Conservation (phyloP, 2,113 vertebrate genomes). For the Cyanocitta stelleri region DNA sequence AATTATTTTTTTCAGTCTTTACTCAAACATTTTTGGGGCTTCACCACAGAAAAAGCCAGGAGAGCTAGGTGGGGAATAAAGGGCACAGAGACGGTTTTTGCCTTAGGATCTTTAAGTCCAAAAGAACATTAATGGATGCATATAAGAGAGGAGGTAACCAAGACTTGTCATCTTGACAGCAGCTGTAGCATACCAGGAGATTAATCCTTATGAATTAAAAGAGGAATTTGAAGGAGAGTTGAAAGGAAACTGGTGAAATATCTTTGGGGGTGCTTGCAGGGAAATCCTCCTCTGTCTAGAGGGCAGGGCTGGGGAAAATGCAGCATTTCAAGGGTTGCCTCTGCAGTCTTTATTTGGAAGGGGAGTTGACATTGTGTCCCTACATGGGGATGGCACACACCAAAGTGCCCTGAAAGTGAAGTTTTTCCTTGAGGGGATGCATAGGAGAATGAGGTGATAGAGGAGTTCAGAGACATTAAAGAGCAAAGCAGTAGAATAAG, state of each 20-base stretch:
- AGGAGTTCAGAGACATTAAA: neutral
- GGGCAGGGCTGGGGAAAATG: neutral
- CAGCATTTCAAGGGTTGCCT: neutral
- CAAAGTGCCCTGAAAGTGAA: neutral
- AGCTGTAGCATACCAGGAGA: neutral
- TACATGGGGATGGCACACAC: accelerated
- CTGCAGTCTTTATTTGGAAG: neutral
- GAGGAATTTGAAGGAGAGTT: neutral
- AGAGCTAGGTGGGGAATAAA: neutral
- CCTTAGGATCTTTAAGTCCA: neutral
- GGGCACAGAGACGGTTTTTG: neutral
- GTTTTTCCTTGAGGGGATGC: neutral
- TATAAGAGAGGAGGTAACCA: neutral
- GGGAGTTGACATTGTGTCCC: neutral
- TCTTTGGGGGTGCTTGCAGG: neutral
- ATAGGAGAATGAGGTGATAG: neutral
- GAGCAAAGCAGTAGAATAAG: neutral
- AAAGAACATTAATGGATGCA: neutral
- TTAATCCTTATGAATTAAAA: neutral
- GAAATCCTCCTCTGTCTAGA: neutral
- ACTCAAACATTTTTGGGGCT: neutral
- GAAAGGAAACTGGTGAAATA: neutral
- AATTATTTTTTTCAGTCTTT: neutral
- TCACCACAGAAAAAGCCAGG: neutral
- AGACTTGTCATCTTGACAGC: neutral